Evolutionary conservation across 2,113 vertebrate genomes (phyloP).

Genomic region (Candoia aspera): DNA sequence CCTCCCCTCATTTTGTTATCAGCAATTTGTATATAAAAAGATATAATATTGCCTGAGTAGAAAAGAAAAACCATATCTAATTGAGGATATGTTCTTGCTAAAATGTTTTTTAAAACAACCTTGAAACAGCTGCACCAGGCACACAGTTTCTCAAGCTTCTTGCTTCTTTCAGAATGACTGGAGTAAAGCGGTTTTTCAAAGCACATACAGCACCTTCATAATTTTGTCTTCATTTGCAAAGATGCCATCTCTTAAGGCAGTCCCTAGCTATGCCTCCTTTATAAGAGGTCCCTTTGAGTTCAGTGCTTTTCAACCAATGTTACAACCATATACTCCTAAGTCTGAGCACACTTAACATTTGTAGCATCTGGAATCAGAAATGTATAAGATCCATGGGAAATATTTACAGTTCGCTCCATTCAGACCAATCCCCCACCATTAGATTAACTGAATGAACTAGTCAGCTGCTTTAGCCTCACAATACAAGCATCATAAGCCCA

Average conservation of each 20-base stretch:
- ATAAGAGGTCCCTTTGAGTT: background rate
- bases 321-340: background rate
- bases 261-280: background rate
- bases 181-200: background rate
- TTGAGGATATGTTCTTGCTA: slow-evolving; percentile 44
- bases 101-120: slow-evolving; percentile 51
- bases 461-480: background rate
- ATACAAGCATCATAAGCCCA: background rate
- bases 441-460: background rate
- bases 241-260: background rate
- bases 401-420: background rate
- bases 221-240: background rate
- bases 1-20: slow-evolving; percentile 60
- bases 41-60: slow-evolving; percentile 65
- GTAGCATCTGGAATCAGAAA: background rate
- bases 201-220: background rate
- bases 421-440: background rate
- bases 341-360: background rate
- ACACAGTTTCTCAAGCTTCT: background rate
- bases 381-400: background rate
- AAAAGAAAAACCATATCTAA: slow-evolving; percentile 67
- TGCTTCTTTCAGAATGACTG: background rate
- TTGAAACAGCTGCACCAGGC: slow-evolving; percentile 55
- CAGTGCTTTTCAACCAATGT: background rate
- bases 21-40: slow-evolving; percentile 66